Evolutionary conservation across 1,140 invertebrate genomes (phyloP).

Genomic region (Drosophila nikananu): DNA sequence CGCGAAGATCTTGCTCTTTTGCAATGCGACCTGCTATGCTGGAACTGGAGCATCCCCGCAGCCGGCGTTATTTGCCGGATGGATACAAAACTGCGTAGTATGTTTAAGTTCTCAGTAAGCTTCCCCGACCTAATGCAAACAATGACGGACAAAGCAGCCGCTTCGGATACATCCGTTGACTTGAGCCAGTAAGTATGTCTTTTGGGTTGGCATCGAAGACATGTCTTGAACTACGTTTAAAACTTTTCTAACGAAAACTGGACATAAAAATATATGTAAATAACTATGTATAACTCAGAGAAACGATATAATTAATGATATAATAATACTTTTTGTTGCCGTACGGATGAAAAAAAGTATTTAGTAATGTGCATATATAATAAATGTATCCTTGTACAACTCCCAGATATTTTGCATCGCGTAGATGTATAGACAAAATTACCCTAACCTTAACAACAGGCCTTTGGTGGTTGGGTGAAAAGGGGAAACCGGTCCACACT

Average conservation of each 20-base stretch:
- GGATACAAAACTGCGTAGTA: conserved; percentile 59
- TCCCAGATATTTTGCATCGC: neutral
- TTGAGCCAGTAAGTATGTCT: conserved; percentile 1
- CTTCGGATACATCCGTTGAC: conserved; percentile 14
- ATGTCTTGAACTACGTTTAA: no score
- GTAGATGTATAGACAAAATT: conserved; percentile 76
- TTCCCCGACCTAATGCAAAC: conserved; percentile 61
- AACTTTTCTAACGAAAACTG: no score
- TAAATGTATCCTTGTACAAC: neutral
- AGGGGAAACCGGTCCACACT: conserved; percentile 68
- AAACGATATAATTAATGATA: neutral
- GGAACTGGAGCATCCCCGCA: conserved; percentile 79
- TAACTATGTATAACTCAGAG: neutral
- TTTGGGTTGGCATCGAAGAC: no score
- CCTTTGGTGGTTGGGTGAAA: conserved; percentile 42
- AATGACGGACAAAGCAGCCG: conserved; percentile 18
- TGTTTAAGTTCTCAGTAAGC: conserved; percentile 71
- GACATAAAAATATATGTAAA: neutral
- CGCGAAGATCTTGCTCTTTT: conserved; percentile 68
- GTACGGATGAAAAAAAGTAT: neutral
- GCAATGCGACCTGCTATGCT: conserved; percentile 75
- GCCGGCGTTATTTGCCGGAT: conserved; percentile 79
- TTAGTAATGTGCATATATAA: neutral
- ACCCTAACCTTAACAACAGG: conserved; percentile 51
- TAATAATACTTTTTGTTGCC: neutral